These are phyloP conservation scores for Sycobia sp. DNA, from an alignment of 1,140 invertebrate species.

Conservation along the genomic window DNA sequence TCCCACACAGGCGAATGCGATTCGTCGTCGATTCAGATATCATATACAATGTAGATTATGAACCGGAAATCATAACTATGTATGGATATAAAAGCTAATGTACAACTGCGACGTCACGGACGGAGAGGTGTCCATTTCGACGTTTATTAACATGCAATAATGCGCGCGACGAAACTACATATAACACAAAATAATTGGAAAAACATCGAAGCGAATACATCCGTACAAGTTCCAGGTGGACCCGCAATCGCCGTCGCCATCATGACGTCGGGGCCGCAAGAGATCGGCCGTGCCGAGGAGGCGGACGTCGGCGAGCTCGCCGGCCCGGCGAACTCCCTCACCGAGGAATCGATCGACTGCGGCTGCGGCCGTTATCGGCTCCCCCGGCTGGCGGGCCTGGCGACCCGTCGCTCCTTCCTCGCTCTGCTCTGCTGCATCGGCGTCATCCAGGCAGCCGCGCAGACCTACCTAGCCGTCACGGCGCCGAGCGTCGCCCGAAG, in stretches of 20 bases:
- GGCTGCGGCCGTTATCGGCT: constrained; percentile 64
- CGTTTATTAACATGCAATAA: too few relatives aligned
- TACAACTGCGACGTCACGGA: too few relatives aligned
- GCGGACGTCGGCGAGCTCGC: constrained; percentile 56
- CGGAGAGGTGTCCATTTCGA: too few relatives aligned
- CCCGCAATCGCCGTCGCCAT: neutral
- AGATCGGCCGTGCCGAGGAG: constrained; percentile 52
- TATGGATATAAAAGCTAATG: too few relatives aligned
- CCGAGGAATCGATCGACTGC: constrained; percentile 66
- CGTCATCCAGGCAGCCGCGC: constrained; percentile 62
- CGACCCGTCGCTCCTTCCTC: constrained; percentile 63
- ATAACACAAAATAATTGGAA: too few relatives aligned
- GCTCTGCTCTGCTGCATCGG: constrained; percentile 61
- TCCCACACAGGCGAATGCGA: too few relatives aligned
- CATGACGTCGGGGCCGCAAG: constrained; percentile 49
- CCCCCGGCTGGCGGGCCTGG: constrained; percentile 65
- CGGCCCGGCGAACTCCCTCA: constrained; percentile 57
- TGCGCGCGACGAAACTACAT: too few relatives aligned
- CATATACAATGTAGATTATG: too few relatives aligned
- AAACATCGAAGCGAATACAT: too few relatives aligned
- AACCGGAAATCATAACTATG: too few relatives aligned
- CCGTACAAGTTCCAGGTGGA: too few relatives aligned
- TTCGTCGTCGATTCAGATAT: too few relatives aligned
- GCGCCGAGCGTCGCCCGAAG: constrained; percentile 62
- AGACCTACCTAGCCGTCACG: constrained; percentile 65